Conservation (phyloP, 2,888 invertebrate genomes). For the Marronus borbonicus region DNA sequence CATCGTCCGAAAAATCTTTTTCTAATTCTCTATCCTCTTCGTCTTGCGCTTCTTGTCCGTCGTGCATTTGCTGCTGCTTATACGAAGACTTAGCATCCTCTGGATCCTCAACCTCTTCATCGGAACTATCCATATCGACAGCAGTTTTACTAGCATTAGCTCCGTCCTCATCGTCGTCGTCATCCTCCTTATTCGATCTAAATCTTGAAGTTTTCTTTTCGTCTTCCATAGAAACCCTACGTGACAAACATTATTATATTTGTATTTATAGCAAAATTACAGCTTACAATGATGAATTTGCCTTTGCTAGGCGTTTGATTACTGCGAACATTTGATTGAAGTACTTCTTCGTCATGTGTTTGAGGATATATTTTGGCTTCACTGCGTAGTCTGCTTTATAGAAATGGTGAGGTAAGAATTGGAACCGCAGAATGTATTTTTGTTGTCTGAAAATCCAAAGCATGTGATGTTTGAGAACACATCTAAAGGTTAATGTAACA, state of each 20-base stretch:
- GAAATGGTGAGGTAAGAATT: slow-evolving; percentile 81
- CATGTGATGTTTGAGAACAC: not conserved
- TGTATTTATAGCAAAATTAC: not conserved
- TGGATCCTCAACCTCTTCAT: slow-evolving; percentile 78
- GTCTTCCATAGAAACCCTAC: slow-evolving; percentile 50
- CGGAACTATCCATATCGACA: slow-evolving; percentile 74
- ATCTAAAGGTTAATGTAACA: slow-evolving; percentile 1
- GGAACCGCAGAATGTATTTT: slow-evolving; percentile 79
- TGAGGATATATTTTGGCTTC: slow-evolving; percentile 79
- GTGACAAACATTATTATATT: not conserved
- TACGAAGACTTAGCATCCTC: slow-evolving; percentile 70
- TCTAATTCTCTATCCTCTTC: slow-evolving; percentile 65
- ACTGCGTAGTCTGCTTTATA: slow-evolving; percentile 84
- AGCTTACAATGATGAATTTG: slow-evolving; percentile 72
- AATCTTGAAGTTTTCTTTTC: slow-evolving; percentile 68
- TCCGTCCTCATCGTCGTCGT: slow-evolving; percentile 66
- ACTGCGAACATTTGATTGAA: slow-evolving; percentile 78
- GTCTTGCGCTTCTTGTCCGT: slow-evolving; percentile 72
- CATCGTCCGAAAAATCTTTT: slow-evolving; percentile 68
- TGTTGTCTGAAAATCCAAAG: slow-evolving; percentile 68
- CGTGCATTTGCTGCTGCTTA: slow-evolving; percentile 67
- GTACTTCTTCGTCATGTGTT: slow-evolving; percentile 82
- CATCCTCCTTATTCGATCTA: slow-evolving; percentile 61
- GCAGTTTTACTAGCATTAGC: slow-evolving; percentile 53
- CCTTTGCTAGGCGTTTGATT: slow-evolving; percentile 76